Evolutionary conservation across 2,888 invertebrate species (phyloP).

Genomic region (Ophioninae sp.): DNA sequence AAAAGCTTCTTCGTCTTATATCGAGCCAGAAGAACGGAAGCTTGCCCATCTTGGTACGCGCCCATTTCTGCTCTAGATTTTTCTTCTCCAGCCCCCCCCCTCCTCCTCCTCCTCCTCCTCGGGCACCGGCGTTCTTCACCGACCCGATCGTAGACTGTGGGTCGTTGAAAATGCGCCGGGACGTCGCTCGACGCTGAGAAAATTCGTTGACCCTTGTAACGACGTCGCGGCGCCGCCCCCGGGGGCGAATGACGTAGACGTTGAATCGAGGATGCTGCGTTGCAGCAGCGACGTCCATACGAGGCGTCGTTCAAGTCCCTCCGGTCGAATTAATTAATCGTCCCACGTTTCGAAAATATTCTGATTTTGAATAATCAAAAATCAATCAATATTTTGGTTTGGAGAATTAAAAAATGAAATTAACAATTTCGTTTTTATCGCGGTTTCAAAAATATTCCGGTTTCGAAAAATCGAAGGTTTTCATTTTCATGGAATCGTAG

Average conservation of each 20-base stretch:
- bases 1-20: slow-evolving; percentile 34
- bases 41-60: slow-evolving; percentile 56
- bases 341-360: background rate
- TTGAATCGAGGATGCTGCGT: background rate
- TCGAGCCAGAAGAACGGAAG: slow-evolving; percentile 33
- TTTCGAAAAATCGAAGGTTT: too few relatives aligned
- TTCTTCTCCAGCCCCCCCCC: slow-evolving; percentile 19
- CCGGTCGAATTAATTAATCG: background rate
- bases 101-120: background rate
- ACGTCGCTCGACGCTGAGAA: slow-evolving; percentile 63
- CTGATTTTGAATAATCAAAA: too few relatives aligned
- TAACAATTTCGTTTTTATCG: background rate
- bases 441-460: too few relatives aligned
- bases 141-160: slow-evolving; percentile 23
- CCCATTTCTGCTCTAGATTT: slow-evolving; percentile 64
- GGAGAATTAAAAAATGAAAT: too few relatives aligned
- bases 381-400: background rate
- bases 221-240: slow-evolving; percentile 67
- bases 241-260: slow-evolving; percentile 34
- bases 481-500: too few relatives aligned
- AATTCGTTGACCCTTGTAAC: slow-evolving; percentile 74
- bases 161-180: slow-evolving; percentile 38
- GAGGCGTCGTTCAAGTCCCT: slow-evolving; percentile 3
- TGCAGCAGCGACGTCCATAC: background rate
- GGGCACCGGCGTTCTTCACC: background rate